Base-by-base conservation (phyloP, 2,888 invertebrate species). In the Heteropelma amictum region DNA sequence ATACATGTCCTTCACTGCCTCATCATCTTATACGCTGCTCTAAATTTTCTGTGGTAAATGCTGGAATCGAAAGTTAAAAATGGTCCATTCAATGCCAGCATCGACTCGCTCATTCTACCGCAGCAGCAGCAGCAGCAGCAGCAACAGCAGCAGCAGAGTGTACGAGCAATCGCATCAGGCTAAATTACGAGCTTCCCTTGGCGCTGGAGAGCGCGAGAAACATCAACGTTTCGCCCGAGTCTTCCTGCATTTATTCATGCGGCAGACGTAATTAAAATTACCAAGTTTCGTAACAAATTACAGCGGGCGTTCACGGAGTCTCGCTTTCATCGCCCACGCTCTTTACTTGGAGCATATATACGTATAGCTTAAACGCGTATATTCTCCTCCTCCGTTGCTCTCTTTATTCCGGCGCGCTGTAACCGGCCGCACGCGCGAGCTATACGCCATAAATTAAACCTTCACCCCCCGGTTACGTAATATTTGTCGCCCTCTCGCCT, bases 221-320 rank as follows among this genome's bases (percentile, higher is more conserved):
- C n/a, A n/a, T n/a, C n/a, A n/a, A n/a, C n/a, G n/a, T n/a, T n/a
- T n/a, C n/a, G n/a, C n/a, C n/a, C n/a, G n/a, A 56, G 69, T 60
- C 64, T 74, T 74, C 64, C 60, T 74, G 69, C 74, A 79, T 73
- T 77, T 76, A 79, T 79, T 79, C 71, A 77, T 77, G 67, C 67
- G 72, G 74, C 76, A 71, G 76, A 65, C 54, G 70, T 76, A 77
- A 79, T 79, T 77, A 79, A 79, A 79, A 77, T 76, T 76, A 77
- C 73, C 56, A 79, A 77, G 69, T 79, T 76, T 45, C 56, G 69
- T 65, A 76, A 77, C 77, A 53, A 76, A 79, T 79, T 76, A 77
- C 71, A 35, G 68, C 69, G 56, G 63, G 19, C 47, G 63, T 21
- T 45, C 60, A 23, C 38, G 49, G 17, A 26, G 49, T 21, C 63